Base-by-base conservation (phyloP, 2,113 vertebrate genomes). In the Anhinga anhinga region DNA sequence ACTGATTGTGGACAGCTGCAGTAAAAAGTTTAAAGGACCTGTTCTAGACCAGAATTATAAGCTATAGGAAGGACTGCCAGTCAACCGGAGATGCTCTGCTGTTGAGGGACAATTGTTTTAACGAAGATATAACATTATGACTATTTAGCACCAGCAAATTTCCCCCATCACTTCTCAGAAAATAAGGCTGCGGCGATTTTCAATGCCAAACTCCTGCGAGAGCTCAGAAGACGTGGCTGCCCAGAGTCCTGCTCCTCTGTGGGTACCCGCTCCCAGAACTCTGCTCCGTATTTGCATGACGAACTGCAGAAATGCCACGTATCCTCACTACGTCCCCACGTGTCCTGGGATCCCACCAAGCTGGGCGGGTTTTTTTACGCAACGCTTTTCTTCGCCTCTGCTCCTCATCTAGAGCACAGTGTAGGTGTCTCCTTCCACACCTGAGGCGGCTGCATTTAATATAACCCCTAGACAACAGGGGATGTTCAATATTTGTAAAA, bases 101-200 rank as follows among this genome's bases (percentile, higher is more conserved):
- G 50, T 25, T 1, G 4, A 36, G 61, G 38, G 30, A 47, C 10
- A 58, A 22, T 2, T 65, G 66, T 67, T 86, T 90, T 55, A 50
- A 59, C 3, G 5, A 34, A 53, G 25, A 76, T 5, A 17, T 2
- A 83, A 26, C 10, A 11, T 8, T 4, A 38, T 0, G 8, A 50
- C 3, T 27, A 63, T 29, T 53, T 30, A 42, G 27, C 13, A 53
- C 27, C 59, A 27, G 17, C 10, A 27, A 44, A 74, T 40, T 47
- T 55, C 47, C 55, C 30, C 45, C 6, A 7, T 5, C 6, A 5
- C 32, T 52, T 65, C n/a, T 42, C 62, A 32, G 22, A 53, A 26
- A n/a, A 30, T 11, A 59, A 62, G 13, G 30, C 55, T 30, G 65
- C 92, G 52, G n/a, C 45, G 90, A 53, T 73, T 91, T 88, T 73